These are phyloP conservation scores for Tychaedon coryphoeus DNA, from an alignment of 2,113 vertebrate species.

Conservation along the genomic window DNA sequence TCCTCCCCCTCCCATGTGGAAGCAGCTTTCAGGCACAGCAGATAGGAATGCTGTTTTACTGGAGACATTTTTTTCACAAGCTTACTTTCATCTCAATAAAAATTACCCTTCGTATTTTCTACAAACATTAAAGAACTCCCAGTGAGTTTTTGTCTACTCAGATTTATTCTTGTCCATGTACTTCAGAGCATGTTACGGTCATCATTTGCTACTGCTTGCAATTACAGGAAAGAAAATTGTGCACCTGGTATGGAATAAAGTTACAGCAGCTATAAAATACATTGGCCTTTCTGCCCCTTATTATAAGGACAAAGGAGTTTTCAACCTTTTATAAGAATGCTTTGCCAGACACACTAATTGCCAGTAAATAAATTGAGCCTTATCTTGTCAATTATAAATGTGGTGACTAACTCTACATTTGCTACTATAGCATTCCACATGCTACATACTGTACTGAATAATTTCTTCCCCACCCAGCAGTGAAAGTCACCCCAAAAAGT, in stretches of 20 bases:
- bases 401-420: background rate
- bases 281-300: background rate
- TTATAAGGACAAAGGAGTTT: background rate
- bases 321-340: background rate
- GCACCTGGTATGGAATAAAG: background rate
- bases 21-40: background rate
- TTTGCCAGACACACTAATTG: background rate
- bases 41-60: background rate
- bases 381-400: background rate
- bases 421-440: background rate
- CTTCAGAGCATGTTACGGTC: background rate
- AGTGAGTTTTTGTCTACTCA: background rate
- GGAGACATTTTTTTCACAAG: background rate
- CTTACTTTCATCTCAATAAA: background rate
- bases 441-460: background rate
- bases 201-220: background rate
- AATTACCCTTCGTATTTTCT: background rate
- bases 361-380: background rate
- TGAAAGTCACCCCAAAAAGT: background rate
- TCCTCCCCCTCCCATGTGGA: background rate
- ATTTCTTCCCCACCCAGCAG: background rate
- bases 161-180: background rate
- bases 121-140: background rate
- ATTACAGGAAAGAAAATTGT: background rate
- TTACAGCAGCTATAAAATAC: background rate